Base-by-base conservation (phyloP, 64 coral and sea anemone genomes). In the Montipora foliosa region DNA sequence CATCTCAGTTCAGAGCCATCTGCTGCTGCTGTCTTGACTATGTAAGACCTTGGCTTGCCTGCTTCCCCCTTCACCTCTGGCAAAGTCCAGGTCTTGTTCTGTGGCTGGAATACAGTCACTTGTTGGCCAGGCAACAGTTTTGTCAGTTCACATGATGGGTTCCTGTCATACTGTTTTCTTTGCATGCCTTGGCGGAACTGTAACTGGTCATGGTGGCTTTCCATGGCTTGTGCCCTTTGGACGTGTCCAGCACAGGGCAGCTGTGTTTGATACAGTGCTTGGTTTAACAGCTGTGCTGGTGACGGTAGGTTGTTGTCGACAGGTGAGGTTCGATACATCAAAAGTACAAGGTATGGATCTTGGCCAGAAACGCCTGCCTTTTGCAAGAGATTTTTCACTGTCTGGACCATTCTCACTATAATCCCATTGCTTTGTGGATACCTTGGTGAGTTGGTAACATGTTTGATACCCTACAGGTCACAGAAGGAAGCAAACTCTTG, bases 381-480 rank as follows among this genome's bases (percentile, higher is more conserved):
- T 21, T 79, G 79, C 10, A 80, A 44, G 1, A 92, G 46, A 47
- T 87, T 87, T n/a, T 78, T 87, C 19, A 92, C 91, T 16, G 72
- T 79, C 60, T 92, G 90, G 13, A 61, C 80, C 69, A 76, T 76
- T 45, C 12, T 81, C 20, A 87, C 60, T 64, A 46, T 91, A 10
- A 87, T 73, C 47, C 84, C 84, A 87, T 87, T 87, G 64, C 84
- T 87, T 70, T 86, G 82, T 86, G 62, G 82, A 67, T 67, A 60
- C 58, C 6, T 29, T 67, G 82, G 37, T 86, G 17, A 86, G 57
- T 37, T 67, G 5, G 58, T 20, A 14, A 67, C 59, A 10, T 85
- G 82, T 4, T 0, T 29, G 67, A 85, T 57, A 11, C 82, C 82
- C 48, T 22, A 85, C 58, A 7, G 11, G 5, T 60, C 21, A 22